Conservation (phyloP, 2,888 invertebrate genomes). For the Therioaphis trifolii region DNA sequence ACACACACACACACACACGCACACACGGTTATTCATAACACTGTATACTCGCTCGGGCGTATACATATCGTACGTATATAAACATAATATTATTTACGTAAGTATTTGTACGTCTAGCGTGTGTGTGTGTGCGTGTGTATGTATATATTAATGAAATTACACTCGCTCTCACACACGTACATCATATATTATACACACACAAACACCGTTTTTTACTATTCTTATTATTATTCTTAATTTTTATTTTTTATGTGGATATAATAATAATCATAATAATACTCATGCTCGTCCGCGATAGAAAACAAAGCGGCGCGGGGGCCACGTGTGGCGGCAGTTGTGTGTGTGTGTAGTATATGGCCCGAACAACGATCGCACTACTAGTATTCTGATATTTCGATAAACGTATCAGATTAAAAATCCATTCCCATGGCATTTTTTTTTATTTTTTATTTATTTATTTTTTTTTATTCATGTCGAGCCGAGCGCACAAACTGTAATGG, state of each 20-base stretch:
- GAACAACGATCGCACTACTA: background rate
- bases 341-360: background rate
- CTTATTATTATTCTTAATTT: conserved; percentile 27
- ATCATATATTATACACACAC: background rate
- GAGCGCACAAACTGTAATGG: background rate
- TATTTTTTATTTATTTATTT: background rate
- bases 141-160: conserved; percentile 24
- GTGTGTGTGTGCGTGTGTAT: background rate
- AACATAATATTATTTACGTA: background rate
- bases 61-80: too few species aligned
- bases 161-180: too few species aligned
- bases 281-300: too few species aligned
- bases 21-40: conserved; percentile 12
- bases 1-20: too few species aligned
- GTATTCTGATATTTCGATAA: conserved; percentile 2
- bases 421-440: background rate
- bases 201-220: conserved; percentile 4
- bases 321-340: too few species aligned
- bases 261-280: conserved; percentile 12
- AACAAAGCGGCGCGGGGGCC: background rate
- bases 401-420: background rate
- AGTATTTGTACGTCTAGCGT: background rate
- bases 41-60: background rate
- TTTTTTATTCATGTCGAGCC: background rate
- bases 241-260: background rate